Evolutionary conservation across 2,888 invertebrate species (phyloP).

Genomic region (Euphydryas editha): DNA sequence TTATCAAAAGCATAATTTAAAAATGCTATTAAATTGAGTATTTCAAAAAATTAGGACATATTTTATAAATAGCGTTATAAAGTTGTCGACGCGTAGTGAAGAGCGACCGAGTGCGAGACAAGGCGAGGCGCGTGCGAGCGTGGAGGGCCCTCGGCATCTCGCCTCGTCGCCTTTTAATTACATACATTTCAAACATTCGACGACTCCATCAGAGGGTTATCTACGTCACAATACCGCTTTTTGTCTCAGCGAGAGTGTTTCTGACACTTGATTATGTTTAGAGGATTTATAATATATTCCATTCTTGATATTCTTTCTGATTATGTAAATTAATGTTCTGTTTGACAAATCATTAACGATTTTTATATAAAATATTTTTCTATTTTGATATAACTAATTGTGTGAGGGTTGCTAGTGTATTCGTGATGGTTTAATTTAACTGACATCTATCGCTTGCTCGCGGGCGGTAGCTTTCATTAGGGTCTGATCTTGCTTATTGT

Average conservation of each 20-base stretch:
- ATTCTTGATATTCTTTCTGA: background rate
- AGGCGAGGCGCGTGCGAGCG: conserved; percentile 3
- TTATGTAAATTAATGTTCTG: background rate
- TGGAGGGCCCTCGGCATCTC: conserved; percentile 4
- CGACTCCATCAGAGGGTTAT: conserved; percentile 5
- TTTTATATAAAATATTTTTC: too few relatives aligned
- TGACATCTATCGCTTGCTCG: conserved; percentile 50
- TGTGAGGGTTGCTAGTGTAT: conserved; percentile 54
- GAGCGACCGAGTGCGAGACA: background rate
- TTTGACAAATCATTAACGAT: background rate
- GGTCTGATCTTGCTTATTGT: conserved; percentile 22
- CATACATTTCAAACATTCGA: conserved; percentile 10
- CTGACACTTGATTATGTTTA: conserved; percentile 6
- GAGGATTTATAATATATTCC: conserved; percentile 3
- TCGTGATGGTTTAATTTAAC: conserved; percentile 67
- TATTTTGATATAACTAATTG: too few relatives aligned
- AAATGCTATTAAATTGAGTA: too few relatives aligned
- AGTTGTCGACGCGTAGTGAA: conserved; percentile 2
- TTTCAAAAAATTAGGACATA: background rate
- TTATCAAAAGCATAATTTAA: too few relatives aligned
- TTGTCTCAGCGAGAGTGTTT: conserved; percentile 4
- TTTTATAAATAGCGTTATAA: background rate
- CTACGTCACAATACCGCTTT: conserved; percentile 10
- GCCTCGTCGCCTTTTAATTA: conserved; percentile 11
- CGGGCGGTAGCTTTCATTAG: conserved; percentile 27